These are phyloP conservation scores for Paracanthobrama guichenoti DNA, from an alignment of 2,113 vertebrate species.

Conservation along the genomic window DNA sequence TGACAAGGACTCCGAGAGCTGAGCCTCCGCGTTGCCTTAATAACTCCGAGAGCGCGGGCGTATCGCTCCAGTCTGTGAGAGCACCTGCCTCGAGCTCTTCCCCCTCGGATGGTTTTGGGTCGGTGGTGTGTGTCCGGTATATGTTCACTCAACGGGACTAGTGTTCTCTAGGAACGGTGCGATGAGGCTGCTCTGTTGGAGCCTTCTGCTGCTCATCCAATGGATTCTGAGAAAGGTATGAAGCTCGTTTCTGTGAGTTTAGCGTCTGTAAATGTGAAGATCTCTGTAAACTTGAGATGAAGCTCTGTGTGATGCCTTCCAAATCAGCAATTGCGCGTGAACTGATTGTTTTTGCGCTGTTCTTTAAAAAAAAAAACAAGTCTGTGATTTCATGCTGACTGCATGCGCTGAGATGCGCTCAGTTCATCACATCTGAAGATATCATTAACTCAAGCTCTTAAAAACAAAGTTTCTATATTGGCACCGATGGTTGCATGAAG, in stretches of 20 bases:
- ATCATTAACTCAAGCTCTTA: too few species aligned
- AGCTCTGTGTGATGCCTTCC: constrained; percentile 53
- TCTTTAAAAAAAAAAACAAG: neutral
- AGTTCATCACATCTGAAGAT: neutral
- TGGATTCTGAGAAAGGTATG: constrained; percentile 78
- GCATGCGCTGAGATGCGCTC: neutral
- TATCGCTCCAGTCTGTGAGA: constrained; percentile 34
- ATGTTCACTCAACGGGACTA: constrained; percentile 74
- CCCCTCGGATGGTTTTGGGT: constrained; percentile 20
- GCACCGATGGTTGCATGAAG: too few species aligned
- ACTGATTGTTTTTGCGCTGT: neutral
- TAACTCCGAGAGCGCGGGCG: constrained; percentile 29
- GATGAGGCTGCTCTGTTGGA: constrained; percentile 81
- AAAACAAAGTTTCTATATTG: too few species aligned
- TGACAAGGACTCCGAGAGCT: constrained; percentile 66
- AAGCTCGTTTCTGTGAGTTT: neutral
- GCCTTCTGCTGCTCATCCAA: constrained; percentile 73
- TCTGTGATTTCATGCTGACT: neutral
- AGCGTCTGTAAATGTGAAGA: constrained; percentile 38
- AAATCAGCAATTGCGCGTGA: neutral
- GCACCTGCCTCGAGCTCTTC: neutral
- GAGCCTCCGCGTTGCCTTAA: constrained; percentile 34
- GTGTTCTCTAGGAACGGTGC: constrained; percentile 69
- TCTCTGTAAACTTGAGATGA: constrained; percentile 62
- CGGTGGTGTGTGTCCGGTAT: constrained; percentile 60